These are phyloP conservation scores for Eidolon dupreanum DNA, from an alignment of 2,797 vertebrate species.

Conservation along the genomic window DNA sequence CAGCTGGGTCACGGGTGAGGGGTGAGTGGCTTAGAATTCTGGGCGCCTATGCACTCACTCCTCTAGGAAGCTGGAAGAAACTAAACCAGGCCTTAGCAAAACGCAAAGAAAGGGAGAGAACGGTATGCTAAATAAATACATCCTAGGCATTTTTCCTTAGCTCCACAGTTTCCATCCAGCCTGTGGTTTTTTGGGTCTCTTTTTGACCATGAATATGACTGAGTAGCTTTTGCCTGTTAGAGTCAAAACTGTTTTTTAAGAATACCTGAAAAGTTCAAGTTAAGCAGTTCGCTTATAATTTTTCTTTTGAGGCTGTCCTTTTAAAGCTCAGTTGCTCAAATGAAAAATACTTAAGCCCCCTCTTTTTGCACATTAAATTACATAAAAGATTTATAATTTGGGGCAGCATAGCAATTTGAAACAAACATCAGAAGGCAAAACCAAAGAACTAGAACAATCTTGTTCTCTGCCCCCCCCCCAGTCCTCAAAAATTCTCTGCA, in stretches of 20 bases:
- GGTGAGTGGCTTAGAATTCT: not conserved
- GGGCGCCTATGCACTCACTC: not conserved
- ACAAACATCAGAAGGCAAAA: slow-evolving; percentile 27
- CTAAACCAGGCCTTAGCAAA: not conserved
- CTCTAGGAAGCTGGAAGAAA: not conserved
- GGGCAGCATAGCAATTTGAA: slow-evolving; percentile 39
- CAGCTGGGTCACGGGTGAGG: not conserved
- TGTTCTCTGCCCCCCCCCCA: not conserved
- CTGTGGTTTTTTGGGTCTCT: not conserved
- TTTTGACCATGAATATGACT: not conserved
- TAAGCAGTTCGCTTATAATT: not conserved
- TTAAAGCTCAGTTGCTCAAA: slow-evolving; percentile 34
- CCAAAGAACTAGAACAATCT: slow-evolving; percentile 29
- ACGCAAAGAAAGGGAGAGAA: not conserved
- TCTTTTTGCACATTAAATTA: not conserved
- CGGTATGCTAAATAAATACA: not conserved
- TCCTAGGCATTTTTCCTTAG: not conserved
- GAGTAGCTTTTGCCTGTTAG: not conserved
- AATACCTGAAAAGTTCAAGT: slow-evolving; percentile 1
- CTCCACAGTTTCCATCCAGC: not conserved
- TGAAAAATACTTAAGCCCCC: not conserved
- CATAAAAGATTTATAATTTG: slow-evolving; percentile 52
- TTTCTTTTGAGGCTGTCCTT: not conserved
- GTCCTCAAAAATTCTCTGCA: slow-evolving; percentile 40
- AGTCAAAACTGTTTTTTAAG: slow-evolving; percentile 33